Evolutionary conservation across 92 coral and sea anemone species (phyloP), one percentile per base, ranked within the genome.

Genomic region (Hydrozoanthus gracilis): DNA sequence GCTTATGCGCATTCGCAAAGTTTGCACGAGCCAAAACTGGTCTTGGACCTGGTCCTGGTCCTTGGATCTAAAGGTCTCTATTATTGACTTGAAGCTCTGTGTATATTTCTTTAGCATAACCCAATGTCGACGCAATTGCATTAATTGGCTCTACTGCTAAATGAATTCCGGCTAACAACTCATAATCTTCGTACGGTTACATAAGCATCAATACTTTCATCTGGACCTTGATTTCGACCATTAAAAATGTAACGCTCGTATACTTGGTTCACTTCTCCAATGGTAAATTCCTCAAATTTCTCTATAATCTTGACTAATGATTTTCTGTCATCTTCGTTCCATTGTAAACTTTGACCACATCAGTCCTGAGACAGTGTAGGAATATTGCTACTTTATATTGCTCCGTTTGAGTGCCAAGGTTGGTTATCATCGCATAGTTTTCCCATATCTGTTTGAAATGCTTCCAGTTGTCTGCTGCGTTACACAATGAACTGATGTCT

Each of bases 231-330:
- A 65, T 79, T 88, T 78, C 82, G 54, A 58, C 87, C 51, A 65
- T 88, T 91, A 91, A 91, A n/a, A 14, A 88, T 60, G 44, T 88
- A 91, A 9, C 93, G 72, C 76, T 91, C 89, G n/a, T 88, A 91
- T 7, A 89, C 74, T 76, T 88, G 86, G 78, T 91, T 91, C 4
- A 91, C 89, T 83, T 89, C 91, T 20, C 92, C 92, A 1, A 89
- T 92, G 0, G 92, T 78, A 62, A 89, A 89, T 51, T 89, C 92
- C 18, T 92, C 92, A 39, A 92, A 83, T 45, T 84, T 88, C 51
- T 88, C 86, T 9, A 86, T 69, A 6, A 92, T 86, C 35, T 92
- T 92, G 0, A 71, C 51, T 14, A 92, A 44, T 8, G 69, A 18
- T 17, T 48, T 79, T 39, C 73, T 58, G 8, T 91, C 89, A 5